phyloP scores from a whole-genome alignment of 2,797 vertebrate genomes.

The Sebastiscus albofasciatus region DNA sequence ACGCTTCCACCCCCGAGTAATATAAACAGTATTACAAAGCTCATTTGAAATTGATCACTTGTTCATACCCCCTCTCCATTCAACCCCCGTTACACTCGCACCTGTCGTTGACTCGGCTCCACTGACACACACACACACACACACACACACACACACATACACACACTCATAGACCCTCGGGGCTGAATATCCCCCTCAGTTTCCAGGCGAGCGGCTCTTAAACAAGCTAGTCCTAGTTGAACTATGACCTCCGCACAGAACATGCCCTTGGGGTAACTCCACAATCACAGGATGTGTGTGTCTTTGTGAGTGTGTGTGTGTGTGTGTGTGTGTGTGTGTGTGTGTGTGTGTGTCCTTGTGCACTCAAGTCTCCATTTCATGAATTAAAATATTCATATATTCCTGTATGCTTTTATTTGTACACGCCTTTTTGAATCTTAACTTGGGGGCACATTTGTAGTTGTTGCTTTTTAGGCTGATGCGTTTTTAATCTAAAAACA shows the following conservation, averaged over 20 bases:
- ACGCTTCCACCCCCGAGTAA: constrained; percentile 35
- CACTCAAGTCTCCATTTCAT: constrained; percentile 35
- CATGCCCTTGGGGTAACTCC: constrained; percentile 78
- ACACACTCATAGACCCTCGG: constrained; percentile 39
- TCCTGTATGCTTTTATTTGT: constrained; percentile 17
- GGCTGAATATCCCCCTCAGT: constrained; percentile 62
- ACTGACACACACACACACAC: constrained; percentile 22
- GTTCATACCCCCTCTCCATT: constrained; percentile 47
- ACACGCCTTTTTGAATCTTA: background rate
- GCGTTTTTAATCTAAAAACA: constrained; percentile 50
- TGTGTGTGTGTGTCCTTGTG: constrained; percentile 40
- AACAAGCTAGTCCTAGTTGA: constrained; percentile 76
- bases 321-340: constrained; percentile 40
- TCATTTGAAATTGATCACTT: constrained; percentile 73
- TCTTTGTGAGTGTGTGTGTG: constrained; percentile 8
- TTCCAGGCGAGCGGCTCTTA: constrained; percentile 75
- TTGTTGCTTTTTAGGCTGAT: constrained; percentile 41
- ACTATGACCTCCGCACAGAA: constrained; percentile 78
- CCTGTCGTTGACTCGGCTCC: constrained; percentile 76
- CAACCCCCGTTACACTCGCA: constrained; percentile 61
- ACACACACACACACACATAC: constrained; percentile 19
- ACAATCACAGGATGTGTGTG: constrained; percentile 61
- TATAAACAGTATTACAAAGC: constrained; percentile 68
- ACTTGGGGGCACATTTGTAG: constrained; percentile 12
- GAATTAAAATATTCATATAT: constrained; percentile 54